Conservation (phyloP, 92 coral and sea anemone species). For the Bergia sp. region DNA sequence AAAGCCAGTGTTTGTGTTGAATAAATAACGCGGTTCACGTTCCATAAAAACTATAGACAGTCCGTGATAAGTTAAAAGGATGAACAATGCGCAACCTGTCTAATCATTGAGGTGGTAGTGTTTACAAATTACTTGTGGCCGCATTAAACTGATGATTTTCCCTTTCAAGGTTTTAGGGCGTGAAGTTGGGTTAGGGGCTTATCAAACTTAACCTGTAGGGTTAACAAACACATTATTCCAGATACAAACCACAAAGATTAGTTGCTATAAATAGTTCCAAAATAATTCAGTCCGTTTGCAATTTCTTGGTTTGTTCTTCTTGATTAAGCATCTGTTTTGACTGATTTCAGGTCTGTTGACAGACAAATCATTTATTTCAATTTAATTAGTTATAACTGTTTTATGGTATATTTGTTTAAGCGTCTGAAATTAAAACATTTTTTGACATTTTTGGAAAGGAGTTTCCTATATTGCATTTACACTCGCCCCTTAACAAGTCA, state of each 20-base stretch:
- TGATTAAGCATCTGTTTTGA: not conserved
- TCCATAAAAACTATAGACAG: conserved; percentile 5
- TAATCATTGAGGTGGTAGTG: conserved; percentile 25
- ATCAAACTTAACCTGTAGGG: not conserved
- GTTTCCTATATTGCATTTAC: not conserved
- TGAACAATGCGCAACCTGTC: conserved; percentile 35
- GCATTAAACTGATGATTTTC: not conserved
- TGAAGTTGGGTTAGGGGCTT: not conserved
- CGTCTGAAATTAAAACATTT: not conserved
- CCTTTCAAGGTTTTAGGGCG: not conserved
- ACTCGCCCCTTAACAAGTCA: not conserved
- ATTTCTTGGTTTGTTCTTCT: not conserved
- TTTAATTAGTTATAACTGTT: not conserved
- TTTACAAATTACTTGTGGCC: conserved; percentile 38
- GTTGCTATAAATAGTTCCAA: not conserved
- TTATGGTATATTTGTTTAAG: not conserved
- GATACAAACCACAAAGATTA: not conserved
- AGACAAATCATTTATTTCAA: not conserved
- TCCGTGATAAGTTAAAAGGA: conserved; percentile 23
- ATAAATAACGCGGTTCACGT: conserved; percentile 33
- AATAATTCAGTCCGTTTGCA: not conserved
- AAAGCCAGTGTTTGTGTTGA: conserved; percentile 9
- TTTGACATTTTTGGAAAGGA: not conserved
- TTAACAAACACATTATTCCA: not conserved
- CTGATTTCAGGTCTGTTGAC: not conserved